These are phyloP conservation scores for Nasonia giraulti DNA, from an alignment of 1,140 invertebrate genomes.

Conservation along the genomic window DNA sequence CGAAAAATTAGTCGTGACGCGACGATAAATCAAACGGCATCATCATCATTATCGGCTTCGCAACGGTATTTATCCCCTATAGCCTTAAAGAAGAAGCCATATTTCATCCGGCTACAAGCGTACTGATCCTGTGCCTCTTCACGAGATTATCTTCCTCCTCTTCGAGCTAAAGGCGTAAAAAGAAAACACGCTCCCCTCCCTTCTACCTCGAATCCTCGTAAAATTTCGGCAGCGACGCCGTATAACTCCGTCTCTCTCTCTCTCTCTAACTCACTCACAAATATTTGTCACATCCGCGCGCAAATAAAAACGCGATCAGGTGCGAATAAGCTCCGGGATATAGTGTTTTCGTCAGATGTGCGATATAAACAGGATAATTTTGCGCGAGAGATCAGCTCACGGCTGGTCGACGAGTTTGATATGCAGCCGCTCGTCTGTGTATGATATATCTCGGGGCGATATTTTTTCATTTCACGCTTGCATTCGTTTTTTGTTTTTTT, in stretches of 20 bases:
- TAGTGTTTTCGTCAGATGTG: neutral
- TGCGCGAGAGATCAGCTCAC: neutral
- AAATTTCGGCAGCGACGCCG: neutral
- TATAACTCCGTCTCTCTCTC: neutral
- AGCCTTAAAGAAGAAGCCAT: neutral
- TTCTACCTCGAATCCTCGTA: neutral
- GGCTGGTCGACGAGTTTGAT: neutral
- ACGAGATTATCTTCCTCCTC: neutral
- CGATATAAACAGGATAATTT: neutral
- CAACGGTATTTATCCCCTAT: neutral
- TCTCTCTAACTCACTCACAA: constrained; percentile 12
- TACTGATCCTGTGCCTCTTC: neutral
- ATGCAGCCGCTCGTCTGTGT: too few species aligned
- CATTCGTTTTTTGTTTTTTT: too few species aligned
- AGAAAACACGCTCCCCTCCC: neutral
- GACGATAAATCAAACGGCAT: neutral
- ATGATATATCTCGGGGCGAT: too few species aligned
- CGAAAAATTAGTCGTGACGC: neutral
- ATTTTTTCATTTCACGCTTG: too few species aligned
- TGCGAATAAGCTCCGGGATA: constrained; percentile 1
- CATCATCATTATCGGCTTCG: neutral
- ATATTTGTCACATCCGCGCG: constrained; percentile 26
- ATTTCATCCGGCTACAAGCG: neutral
- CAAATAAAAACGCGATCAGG: constrained; percentile 2
- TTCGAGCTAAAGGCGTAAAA: neutral